phyloP scores from a whole-genome alignment of 2,888 invertebrate genomes.

The Metellina segmentata region DNA sequence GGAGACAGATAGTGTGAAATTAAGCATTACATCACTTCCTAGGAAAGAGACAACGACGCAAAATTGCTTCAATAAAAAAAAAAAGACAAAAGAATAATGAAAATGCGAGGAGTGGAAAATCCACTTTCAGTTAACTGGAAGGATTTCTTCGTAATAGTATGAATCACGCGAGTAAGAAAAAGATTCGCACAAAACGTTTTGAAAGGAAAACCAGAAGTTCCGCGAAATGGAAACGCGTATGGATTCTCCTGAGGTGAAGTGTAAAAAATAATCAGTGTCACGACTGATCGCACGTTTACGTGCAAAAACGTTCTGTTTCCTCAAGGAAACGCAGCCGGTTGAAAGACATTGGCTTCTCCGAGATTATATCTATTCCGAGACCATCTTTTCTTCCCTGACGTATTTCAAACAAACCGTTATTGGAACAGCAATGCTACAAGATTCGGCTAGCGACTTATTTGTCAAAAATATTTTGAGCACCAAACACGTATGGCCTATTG shows the following conservation, averaged over 20 bases:
- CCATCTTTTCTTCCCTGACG: too few species aligned
- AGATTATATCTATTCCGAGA: not conserved
- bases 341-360: not conserved
- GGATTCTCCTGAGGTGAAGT: slow-evolving; percentile 42
- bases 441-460: too few species aligned
- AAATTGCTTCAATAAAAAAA: slow-evolving; percentile 33
- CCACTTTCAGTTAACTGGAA: slow-evolving; percentile 44
- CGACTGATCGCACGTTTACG: slow-evolving; percentile 45
- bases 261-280: slow-evolving; percentile 48
- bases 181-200: not conserved
- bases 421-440: not conserved
- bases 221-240: slow-evolving; percentile 27
- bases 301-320: slow-evolving; percentile 30
- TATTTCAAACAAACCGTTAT: not conserved
- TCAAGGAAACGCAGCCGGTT: slow-evolving; percentile 9
- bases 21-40: slow-evolving; percentile 34
- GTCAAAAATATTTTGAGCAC: too few species aligned
- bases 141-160: slow-evolving; percentile 24
- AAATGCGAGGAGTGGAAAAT: slow-evolving; percentile 43
- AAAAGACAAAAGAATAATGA: not conserved
- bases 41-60: slow-evolving; percentile 36
- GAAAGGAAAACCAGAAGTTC: slow-evolving; percentile 29
- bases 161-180: slow-evolving; percentile 47
- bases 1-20: not conserved
- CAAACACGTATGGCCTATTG: too few species aligned